Percentiles rank a stretch among this genome's conserved stretches.
These are phyloP conservation scores for Baryphthengus martii DNA, from an alignment of 2,113 vertebrate species.

Conservation along the genomic window DNA sequence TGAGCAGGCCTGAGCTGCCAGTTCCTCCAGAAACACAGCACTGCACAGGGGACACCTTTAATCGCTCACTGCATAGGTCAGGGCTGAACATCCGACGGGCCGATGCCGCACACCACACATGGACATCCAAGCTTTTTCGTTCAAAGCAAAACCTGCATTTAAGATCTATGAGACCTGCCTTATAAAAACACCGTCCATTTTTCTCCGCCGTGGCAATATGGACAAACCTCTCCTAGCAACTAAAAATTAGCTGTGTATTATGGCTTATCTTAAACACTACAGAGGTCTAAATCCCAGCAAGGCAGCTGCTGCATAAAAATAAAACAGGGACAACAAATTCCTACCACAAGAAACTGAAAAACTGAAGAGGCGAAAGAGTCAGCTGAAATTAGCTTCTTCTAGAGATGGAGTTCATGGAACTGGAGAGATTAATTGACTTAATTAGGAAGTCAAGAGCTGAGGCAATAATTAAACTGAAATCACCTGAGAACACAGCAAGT, in stretches of 20 bases:
- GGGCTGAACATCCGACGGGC: neutral
- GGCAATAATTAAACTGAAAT: slow-evolving; percentile 54
- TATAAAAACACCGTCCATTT: neutral
- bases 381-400: slow-evolving; percentile 54
- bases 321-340: neutral
- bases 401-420: slow-evolving; percentile 3
- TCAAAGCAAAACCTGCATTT: neutral
- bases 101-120: neutral
- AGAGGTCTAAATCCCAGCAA: neutral
- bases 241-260: neutral
- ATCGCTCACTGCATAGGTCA: accelerated
- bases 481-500: slow-evolving; percentile 35
- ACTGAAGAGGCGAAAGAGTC: neutral
- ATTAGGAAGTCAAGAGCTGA: slow-evolving; percentile 57
- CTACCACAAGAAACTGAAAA: neutral
- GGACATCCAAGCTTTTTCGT: neutral
- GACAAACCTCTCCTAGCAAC: neutral
- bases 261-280: neutral
- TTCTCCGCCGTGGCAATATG: neutral
- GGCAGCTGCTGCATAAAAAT: neutral
- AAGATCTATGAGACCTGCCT: neutral
- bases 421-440: slow-evolving; percentile 62
- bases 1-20: neutral
- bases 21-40: neutral
- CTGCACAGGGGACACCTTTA: neutral